phyloP scores from a whole-genome alignment of 1,140 invertebrate species.

The Globodera rostochiensis region DNA sequence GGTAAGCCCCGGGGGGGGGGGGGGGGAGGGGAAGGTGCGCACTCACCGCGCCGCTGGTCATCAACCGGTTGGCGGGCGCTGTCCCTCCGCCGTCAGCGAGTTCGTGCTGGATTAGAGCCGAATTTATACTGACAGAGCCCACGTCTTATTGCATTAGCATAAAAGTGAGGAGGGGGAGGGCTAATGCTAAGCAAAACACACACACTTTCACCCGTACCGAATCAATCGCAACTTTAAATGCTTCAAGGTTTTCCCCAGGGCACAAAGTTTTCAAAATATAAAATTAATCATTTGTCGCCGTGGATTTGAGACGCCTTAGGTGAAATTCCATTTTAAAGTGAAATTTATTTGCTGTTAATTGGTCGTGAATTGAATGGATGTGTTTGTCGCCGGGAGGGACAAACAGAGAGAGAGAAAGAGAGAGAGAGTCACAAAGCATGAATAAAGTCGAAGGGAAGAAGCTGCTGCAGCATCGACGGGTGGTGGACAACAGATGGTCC shows the following conservation, averaged over 20 bases:
- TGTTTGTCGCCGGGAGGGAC: neutral
- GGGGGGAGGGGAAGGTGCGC: neutral
- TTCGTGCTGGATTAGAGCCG: neutral
- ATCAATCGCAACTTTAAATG: neutral
- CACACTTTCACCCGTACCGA: neutral
- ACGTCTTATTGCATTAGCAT: neutral
- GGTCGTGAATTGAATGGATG: neutral
- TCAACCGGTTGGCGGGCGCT: neutral
- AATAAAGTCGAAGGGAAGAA: neutral
- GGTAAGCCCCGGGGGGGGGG: too few species aligned
- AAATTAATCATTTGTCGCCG: neutral
- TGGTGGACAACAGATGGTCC: neutral
- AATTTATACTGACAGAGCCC: neutral
- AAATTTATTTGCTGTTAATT: conserved; percentile 3
- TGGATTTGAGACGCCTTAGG: neutral
- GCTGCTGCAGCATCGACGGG: neutral
- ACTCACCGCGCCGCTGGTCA: neutral
- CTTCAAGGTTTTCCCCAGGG: neutral
- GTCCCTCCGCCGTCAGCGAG: neutral
- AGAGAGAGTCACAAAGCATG: neutral
- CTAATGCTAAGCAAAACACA: neutral
- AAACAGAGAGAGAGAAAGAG: neutral
- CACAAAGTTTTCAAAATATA: neutral
- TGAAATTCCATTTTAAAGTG: conserved; percentile 1
- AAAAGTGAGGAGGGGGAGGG: neutral